Evolutionary conservation across 2,888 invertebrate species (phyloP).

Genomic region (Globia sparganii): DNA sequence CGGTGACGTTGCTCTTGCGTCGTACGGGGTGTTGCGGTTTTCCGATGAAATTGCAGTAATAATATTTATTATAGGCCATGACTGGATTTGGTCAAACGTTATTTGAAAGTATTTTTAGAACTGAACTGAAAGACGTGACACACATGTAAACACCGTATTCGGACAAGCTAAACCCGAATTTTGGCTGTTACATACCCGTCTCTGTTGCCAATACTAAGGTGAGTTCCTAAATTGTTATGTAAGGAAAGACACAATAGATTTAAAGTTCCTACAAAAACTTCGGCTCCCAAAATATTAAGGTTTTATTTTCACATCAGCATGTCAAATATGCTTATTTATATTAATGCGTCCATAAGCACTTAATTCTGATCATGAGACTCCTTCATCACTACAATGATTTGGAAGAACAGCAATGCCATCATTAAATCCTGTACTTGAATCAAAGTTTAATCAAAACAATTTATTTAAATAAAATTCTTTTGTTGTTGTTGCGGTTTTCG

Average conservation of each 20-base stretch:
- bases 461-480: slow-evolving; percentile 48
- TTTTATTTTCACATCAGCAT: slow-evolving; percentile 28
- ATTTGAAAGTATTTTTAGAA: neutral
- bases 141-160: neutral
- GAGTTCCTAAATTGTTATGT: neutral
- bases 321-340: neutral
- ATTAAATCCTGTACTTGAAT: slow-evolving; percentile 19
- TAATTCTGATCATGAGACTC: neutral
- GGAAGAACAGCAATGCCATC: slow-evolving; percentile 11
- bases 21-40: slow-evolving; percentile 45
- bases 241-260: neutral
- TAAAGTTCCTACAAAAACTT: neutral
- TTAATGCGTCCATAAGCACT: neutral
- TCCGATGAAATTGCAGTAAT: slow-evolving; percentile 26
- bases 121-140: neutral
- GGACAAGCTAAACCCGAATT: neutral
- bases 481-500: slow-evolving; percentile 50
- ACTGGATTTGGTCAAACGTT: neutral
- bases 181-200: neutral
- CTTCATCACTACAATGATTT: slow-evolving; percentile 1
- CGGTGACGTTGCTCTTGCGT: slow-evolving; percentile 29
- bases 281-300: neutral
- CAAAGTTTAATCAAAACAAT: slow-evolving; percentile 33
- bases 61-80: neutral
- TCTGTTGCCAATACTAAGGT: neutral